Evolutionary conservation across 2,113 vertebrate species (phyloP), one percentile per base, ranked within the genome.

Genomic region (Albula glossodonta): DNA sequence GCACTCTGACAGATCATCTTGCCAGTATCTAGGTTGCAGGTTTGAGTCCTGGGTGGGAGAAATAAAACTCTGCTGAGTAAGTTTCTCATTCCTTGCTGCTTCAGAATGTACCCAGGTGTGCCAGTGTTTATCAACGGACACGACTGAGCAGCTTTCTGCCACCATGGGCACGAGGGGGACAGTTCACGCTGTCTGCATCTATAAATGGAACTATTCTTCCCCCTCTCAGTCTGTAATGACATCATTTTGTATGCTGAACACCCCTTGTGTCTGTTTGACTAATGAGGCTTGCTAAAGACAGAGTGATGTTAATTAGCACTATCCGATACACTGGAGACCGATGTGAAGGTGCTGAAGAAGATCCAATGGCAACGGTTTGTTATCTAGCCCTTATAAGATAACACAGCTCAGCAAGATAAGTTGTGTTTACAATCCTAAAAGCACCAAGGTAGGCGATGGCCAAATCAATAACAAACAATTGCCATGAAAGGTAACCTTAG

Each of bases 281-380:
- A 83, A 83, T 66, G 83, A 84, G 66, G 49, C 51, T 66, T 48
- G 50, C 78, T 78, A 84, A 15, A 78, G 70, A 12, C 83, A 79
- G 17, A 78, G 74, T 50, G 53, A 53, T 50, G 80, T 60, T 85
- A 57, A 80, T 85, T 79, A 85, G 56, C 11, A 19, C 31, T 60
- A n/a, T 85, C 52, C 10, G 52, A 48, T 19, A 85, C n/a, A 84
- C 56, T 12, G 52, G 77, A 5, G 52, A 49, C 19, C 12, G 53
- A 53, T 3, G 52, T 8, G 52, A 31, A 17, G n/a, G 25, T 52
- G 50, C 2, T 15, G 41, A 41, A 78, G 51, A 79, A 79, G 22
- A 15, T n/a, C 31, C 22, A 12, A 31, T 78, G 57, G n/a, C 22
- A 12, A 60, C 78, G 50, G 52, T 3, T 51, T 60, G 41, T 79